A percentile compares a stretch with the other conserved stretches of the same genome.
Evolutionary conservation across 2,113 vertebrate genomes (phyloP).

Genomic region (Ictalurus punctatus): DNA sequence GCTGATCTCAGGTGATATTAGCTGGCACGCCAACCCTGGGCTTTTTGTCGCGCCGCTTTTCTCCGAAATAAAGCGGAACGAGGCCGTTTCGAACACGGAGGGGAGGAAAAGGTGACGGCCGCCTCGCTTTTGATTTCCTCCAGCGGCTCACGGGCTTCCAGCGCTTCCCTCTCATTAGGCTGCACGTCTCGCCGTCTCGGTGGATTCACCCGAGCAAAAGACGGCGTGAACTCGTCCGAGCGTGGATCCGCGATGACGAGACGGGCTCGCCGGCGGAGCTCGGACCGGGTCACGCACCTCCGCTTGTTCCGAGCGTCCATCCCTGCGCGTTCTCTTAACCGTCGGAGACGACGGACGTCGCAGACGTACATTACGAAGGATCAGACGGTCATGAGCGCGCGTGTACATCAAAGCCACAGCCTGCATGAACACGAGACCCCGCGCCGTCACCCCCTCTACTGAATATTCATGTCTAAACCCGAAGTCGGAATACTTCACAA

Average conservation of each 20-base stretch:
- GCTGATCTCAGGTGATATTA: constrained; percentile 53
- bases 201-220: background rate
- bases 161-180: constrained; percentile 32
- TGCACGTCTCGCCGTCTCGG: background rate
- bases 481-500: background rate
- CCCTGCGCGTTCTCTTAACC: background rate
- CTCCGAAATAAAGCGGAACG: constrained; percentile 53
- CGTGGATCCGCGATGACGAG: background rate
- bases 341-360: background rate
- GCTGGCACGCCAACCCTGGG: constrained; percentile 52
- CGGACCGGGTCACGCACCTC: background rate
- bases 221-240: no score
- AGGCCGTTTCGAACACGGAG: constrained; percentile 9
- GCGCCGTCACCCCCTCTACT: background rate
- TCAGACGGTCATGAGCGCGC: background rate
- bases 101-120: constrained; percentile 1
- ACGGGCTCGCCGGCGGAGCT: background rate
- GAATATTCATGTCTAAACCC: constrained; percentile 8
- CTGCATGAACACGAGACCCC: background rate
- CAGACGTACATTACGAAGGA: no score
- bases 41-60: constrained; percentile 56
- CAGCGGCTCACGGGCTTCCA: background rate
- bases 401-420: background rate
- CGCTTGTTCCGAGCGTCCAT: background rate
- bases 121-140: constrained; percentile 22